Conservation (phyloP, 2,797 vertebrate species). For the Bradypus variegatus region DNA sequence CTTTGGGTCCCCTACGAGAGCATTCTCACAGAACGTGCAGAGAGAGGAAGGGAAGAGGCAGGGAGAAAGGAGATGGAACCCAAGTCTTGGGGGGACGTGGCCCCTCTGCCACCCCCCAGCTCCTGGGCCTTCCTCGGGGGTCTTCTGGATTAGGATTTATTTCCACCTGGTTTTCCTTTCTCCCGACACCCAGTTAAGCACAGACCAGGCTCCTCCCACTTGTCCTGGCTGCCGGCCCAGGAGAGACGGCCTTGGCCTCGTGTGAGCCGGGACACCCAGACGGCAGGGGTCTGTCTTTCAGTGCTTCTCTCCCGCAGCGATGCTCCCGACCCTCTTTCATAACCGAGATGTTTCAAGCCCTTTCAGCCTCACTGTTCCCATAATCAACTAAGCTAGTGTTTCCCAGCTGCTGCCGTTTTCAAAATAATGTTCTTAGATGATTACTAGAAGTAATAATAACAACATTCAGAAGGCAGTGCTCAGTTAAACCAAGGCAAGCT, state of each 20-base stretch:
- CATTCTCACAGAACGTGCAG: background rate
- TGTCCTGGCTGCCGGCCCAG: background rate
- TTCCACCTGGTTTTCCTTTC: too few species aligned
- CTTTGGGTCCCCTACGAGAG: background rate
- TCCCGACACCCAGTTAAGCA: background rate
- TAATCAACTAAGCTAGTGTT: too few species aligned
- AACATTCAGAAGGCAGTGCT: background rate
- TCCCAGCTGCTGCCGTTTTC: background rate
- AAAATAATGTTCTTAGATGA: background rate
- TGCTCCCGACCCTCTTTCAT: background rate
- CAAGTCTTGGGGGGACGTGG: background rate
- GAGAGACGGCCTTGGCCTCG: rapidly evolving
- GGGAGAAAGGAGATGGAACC: too few species aligned
- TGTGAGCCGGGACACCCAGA: background rate
- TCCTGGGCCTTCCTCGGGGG: too few species aligned
- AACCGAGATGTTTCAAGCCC: background rate
- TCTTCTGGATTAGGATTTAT: background rate
- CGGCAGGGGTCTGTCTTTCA: background rate
- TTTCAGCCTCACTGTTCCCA: background rate
- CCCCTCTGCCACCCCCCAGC: background rate
- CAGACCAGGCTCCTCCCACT: rapidly evolving
- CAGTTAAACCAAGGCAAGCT: background rate
- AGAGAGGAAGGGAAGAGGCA: background rate
- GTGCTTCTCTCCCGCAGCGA: rapidly evolving
- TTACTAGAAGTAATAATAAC: background rate